phyloP scores from a whole-genome alignment of 2,113 vertebrate genomes.

The Hiodon alosoides region DNA sequence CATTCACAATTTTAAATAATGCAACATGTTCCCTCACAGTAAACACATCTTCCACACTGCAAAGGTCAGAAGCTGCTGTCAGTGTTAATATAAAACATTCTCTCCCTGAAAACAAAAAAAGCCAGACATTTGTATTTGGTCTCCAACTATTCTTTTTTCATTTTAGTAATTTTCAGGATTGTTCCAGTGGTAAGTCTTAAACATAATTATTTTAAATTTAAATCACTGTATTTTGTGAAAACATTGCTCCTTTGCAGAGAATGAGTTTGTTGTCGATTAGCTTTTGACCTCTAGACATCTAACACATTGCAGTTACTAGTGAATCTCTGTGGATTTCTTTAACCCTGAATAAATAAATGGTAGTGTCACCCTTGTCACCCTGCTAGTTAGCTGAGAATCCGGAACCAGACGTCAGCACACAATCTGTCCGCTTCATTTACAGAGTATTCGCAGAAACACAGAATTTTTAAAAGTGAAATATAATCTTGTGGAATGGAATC shows the following conservation, averaged over 20 bases:
- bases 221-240: slow-evolving; percentile 70
- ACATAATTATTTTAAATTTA: slow-evolving; percentile 13
- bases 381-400: slow-evolving; percentile 17
- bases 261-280: slow-evolving; percentile 74
- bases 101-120: not conserved
- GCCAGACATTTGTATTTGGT: not conserved
- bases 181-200: slow-evolving; percentile 2
- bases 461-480: not conserved
- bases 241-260: slow-evolving; percentile 70
- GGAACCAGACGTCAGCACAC: slow-evolving; percentile 4
- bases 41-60: slow-evolving; percentile 12
- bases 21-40: slow-evolving; percentile 22
- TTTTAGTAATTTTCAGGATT: not conserved
- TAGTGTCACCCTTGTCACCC: slow-evolving; percentile 21
- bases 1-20: slow-evolving; percentile 10
- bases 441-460: not conserved
- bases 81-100: slow-evolving; percentile 2
- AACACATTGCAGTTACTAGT: slow-evolving; percentile 17
- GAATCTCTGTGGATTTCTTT: slow-evolving; percentile 19
- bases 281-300: slow-evolving; percentile 61
- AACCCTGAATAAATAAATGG: slow-evolving; percentile 22
- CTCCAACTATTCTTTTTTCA: not conserved
- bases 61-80: slow-evolving; percentile 2
- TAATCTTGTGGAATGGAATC: too few relatives aligned
- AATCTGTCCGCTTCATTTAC: not conserved